Percentiles rank a stretch among this genome's conserved stretches.
phyloP scores from a whole-genome alignment of 2,113 vertebrate species.

The Ageneiosus marmoratus region DNA sequence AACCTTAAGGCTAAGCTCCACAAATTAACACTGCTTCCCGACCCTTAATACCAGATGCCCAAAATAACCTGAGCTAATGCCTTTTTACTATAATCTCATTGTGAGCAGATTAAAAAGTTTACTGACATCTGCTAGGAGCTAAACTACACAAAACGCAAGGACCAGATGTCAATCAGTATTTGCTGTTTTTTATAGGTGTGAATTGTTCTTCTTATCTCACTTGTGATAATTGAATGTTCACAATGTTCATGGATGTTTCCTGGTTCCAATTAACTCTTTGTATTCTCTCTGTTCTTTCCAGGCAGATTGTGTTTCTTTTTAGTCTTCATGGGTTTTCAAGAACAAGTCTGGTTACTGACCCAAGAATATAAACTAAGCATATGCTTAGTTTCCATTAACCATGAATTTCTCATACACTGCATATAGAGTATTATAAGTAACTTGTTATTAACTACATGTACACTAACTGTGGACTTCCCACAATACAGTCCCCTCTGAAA shows the following conservation, averaged over 20 bases:
- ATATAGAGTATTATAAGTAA: too few species aligned
- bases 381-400: background rate
- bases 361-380: background rate
- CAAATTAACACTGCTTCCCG: background rate
- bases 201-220: background rate
- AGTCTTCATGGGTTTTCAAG: slow-evolving; percentile 38
- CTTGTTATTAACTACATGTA: too few species aligned
- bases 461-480: too few species aligned
- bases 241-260: background rate
- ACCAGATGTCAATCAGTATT: slow-evolving; percentile 1
- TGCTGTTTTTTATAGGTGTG: background rate
- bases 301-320: slow-evolving; percentile 54
- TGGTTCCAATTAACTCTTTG: slow-evolving; percentile 22
- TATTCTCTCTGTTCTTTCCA: slow-evolving; percentile 46
- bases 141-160: background rate
- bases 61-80: background rate
- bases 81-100: background rate
- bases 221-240: background rate
- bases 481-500: too few species aligned
- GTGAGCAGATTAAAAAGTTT: background rate
- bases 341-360: slow-evolving; percentile 27
- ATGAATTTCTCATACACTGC: too few species aligned
- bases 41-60: background rate
- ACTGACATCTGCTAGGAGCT: background rate
- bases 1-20: background rate